A percentile compares a stretch with the other conserved stretches of the same genome.
Conservation (phyloP, 2,888 invertebrate genomes). For the Bellardia pandia region DNA sequence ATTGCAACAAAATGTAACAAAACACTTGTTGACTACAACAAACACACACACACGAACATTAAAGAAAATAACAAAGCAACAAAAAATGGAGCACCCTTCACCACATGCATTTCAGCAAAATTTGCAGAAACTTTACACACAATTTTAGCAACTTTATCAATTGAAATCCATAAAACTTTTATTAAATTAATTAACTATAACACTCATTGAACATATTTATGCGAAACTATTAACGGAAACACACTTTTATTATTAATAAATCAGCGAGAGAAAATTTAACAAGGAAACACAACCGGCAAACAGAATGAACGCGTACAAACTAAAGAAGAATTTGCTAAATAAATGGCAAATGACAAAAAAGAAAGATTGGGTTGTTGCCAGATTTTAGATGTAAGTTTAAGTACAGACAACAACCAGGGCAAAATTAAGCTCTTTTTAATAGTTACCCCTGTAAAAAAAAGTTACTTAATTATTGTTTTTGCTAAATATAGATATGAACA, state of each 20-base stretch:
- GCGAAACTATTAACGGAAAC: neutral
- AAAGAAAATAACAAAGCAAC: neutral
- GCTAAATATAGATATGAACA: no score
- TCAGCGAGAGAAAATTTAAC: neutral
- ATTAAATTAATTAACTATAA: neutral
- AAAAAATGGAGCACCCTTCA: neutral
- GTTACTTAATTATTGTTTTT: no score
- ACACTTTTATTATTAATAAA: neutral
- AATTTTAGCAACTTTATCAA: neutral
- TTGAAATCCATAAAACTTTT: neutral
- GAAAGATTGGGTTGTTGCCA: neutral
- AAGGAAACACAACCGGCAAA: neutral
- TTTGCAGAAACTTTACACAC: neutral
- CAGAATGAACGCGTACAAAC: neutral
- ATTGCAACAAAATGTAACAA: neutral
- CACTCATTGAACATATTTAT: neutral
- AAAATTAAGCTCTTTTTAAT: neutral
- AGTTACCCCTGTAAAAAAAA: no score
- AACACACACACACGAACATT: no score
- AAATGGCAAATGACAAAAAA: neutral
- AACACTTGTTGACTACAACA: neutral
- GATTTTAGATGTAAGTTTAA: neutral
- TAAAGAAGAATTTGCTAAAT: neutral
- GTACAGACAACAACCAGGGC: neutral
- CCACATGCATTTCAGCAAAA: neutral